Evolutionary conservation across 2,797 vertebrate species (phyloP).

Genomic region (Alfaro cultratus): DNA sequence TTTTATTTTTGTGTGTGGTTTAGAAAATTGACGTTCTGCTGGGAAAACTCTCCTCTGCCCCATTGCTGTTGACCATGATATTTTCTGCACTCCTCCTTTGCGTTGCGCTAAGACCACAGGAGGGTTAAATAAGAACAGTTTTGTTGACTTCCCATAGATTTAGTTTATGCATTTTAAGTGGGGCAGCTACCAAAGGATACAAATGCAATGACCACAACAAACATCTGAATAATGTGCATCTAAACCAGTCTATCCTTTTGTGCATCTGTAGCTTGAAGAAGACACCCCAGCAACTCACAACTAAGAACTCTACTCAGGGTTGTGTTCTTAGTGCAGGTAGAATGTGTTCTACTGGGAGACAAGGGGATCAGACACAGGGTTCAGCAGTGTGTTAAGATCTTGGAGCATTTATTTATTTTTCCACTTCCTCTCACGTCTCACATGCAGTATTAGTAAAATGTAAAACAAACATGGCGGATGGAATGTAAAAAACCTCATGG

Average conservation of each 20-base stretch:
- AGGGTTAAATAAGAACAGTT: background rate
- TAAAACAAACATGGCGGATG: background rate
- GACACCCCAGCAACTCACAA: background rate
- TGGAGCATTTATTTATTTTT: background rate
- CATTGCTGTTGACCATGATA: no score
- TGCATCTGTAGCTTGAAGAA: background rate
- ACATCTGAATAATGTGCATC: background rate
- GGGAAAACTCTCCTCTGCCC: no score
- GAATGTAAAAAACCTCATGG: background rate
- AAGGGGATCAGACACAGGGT: background rate
- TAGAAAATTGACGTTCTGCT: no score
- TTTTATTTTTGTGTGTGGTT: no score
- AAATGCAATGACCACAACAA: background rate
- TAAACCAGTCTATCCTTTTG: background rate
- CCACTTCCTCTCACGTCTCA: background rate
- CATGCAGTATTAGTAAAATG: background rate
- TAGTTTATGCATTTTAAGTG: background rate
- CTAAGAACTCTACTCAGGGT: no score
- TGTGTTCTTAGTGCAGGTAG: background rate
- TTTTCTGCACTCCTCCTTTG: no score
- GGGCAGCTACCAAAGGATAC: background rate
- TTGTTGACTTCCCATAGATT: background rate
- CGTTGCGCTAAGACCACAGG: background rate
- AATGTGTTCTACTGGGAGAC: background rate
- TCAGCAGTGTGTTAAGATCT: background rate